Evolutionary conservation across 2,888 invertebrate species (phyloP).

Genomic region (Apamea anceps): DNA sequence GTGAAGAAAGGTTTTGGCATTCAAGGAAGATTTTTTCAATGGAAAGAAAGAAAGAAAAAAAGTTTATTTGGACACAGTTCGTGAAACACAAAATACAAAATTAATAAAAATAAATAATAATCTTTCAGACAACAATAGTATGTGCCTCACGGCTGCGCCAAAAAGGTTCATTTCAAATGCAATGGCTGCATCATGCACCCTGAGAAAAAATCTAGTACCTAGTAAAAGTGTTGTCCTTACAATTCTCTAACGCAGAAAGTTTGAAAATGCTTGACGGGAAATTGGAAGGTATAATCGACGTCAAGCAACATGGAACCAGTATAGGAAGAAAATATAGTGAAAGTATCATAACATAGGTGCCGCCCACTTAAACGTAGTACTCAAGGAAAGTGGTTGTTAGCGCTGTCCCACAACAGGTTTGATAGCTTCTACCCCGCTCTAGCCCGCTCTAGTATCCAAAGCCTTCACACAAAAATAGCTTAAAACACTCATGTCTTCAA

Average conservation of each 20-base stretch:
- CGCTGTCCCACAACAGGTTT: constrained; percentile 2
- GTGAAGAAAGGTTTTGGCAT: neutral
- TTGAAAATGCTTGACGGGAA: neutral
- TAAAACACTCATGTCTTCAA: constrained; percentile 60
- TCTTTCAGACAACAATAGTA: no score
- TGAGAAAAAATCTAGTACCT: no score
- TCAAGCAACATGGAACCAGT: neutral
- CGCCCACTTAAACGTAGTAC: neutral
- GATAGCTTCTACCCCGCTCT: neutral
- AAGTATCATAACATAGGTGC: neutral
- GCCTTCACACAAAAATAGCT: constrained; percentile 58
- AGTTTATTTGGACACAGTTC: no score
- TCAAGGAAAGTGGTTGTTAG: constrained; percentile 4
- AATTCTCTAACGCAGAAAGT: neutral
- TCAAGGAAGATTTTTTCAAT: neutral
- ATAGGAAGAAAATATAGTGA: neutral
- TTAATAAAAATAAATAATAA: no score
- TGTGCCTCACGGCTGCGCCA: no score
- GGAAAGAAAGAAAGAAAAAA: no score
- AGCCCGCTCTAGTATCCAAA: constrained; percentile 9
- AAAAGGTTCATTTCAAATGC: no score
- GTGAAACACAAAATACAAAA: no score
- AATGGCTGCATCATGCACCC: neutral
- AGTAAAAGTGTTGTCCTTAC: neutral
- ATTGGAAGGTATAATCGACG: neutral